A percentile compares a stretch with the other conserved stretches of the same genome.
These are phyloP conservation scores for Sycophila texana DNA, from an alignment of 2,888 invertebrate genomes.

Conservation along the genomic window DNA sequence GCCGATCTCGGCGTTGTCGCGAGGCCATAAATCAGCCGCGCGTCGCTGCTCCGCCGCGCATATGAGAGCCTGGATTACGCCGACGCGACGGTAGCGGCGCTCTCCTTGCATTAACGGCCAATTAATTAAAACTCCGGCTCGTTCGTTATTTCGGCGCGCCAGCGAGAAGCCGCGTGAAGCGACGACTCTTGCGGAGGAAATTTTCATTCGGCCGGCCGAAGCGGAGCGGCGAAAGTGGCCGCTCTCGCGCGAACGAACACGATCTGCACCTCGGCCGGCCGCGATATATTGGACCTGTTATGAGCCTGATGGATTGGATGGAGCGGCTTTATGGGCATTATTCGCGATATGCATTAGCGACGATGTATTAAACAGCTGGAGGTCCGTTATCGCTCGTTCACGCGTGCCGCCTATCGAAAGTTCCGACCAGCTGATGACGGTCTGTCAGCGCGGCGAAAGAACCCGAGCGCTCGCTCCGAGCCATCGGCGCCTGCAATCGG, in stretches of 20 bases:
- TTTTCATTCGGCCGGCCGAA: neutral
- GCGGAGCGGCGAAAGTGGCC: neutral
- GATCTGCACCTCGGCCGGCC: neutral
- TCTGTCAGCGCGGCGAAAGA: too few species aligned
- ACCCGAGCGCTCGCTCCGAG: too few species aligned
- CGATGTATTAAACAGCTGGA: too few species aligned
- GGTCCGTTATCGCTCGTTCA: too few species aligned
- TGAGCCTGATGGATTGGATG: too few species aligned
- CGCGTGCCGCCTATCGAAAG: too few species aligned
- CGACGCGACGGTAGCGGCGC: neutral
- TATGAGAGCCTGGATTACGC: neutral
- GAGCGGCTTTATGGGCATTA: too few species aligned
- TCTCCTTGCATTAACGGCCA: neutral
- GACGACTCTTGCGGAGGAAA: neutral
- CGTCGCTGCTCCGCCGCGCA: neutral
- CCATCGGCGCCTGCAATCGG: too few species aligned
- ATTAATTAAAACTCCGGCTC: neutral
- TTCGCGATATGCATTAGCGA: too few species aligned
- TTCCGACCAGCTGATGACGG: too few species aligned
- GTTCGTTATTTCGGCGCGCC: neutral
- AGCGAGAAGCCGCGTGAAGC: too few species aligned
- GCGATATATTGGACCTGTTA: neutral
- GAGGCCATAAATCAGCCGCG: neutral
- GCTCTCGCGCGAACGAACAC: neutral
- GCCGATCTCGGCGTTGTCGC: neutral